A percentile compares a stretch with the other conserved stretches of the same genome.
These are phyloP conservation scores for Achlya flavicornis DNA, from an alignment of 2,888 invertebrate genomes.

Conservation along the genomic window DNA sequence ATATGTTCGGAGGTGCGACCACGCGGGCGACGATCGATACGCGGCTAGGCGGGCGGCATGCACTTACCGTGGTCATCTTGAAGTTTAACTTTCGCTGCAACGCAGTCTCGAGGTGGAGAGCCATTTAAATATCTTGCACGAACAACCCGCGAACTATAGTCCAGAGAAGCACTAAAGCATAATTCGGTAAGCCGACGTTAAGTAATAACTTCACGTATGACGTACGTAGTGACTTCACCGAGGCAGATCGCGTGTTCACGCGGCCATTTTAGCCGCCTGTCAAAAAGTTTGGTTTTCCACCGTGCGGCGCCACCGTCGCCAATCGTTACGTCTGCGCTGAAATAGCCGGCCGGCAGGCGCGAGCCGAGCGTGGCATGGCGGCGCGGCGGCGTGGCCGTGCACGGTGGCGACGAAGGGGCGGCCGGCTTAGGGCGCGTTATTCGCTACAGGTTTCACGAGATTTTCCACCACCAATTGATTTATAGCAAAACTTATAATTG, in stretches of 20 bases:
- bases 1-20: conserved; percentile 73
- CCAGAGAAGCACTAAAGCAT: conserved; percentile 71
- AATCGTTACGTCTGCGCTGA: conserved; percentile 77
- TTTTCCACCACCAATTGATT: conserved; percentile 70
- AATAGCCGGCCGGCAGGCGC: conserved; percentile 44
- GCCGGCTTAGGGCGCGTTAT: conserved; percentile 37
- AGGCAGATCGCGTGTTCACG: conserved; percentile 78
- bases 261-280: conserved; percentile 81
- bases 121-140: conserved; percentile 61
- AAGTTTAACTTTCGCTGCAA: conserved; percentile 82
- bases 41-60: conserved; percentile 64
- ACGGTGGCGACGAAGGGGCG: conserved; percentile 32
- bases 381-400: no score
- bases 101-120: conserved; percentile 79
- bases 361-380: conserved; percentile 21
- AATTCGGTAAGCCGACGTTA: conserved; percentile 62
- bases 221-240: conserved; percentile 70
- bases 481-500: conserved; percentile 78
- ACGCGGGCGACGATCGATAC: conserved; percentile 77
- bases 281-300: conserved; percentile 63
- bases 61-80: conserved; percentile 83
- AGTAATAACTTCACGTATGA: conserved; percentile 72
- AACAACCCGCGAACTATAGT: conserved; percentile 49
- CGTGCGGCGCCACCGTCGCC: conserved; percentile 66
- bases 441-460: conserved; percentile 49